Evolutionary conservation across 2,888 invertebrate genomes (phyloP).

Genomic region (Macrosoma leucophasiata): DNA sequence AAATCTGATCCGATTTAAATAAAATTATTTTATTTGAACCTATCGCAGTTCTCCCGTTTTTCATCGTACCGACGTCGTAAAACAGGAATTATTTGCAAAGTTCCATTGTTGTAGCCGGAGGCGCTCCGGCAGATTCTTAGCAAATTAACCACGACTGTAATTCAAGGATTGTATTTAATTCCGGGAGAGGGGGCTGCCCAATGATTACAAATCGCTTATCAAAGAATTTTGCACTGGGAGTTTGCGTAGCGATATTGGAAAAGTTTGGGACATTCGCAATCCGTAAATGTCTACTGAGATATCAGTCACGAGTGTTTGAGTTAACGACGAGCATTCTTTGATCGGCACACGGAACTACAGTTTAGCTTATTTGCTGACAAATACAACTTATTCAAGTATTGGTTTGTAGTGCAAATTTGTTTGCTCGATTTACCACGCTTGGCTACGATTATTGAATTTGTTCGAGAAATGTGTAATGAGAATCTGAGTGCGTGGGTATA

Average conservation of each 20-base stretch:
- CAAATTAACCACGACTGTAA: constrained; percentile 29
- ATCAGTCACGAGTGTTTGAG: too few species aligned
- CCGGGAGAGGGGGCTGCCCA: constrained; percentile 31
- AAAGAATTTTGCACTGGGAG: constrained; percentile 47
- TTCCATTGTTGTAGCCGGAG: constrained; percentile 11
- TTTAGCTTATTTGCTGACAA: too few species aligned
- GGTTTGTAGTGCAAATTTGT: too few species aligned
- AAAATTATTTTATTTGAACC: too few species aligned
- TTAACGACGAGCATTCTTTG: neutral
- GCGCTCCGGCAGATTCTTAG: constrained; percentile 24
- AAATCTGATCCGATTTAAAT: too few species aligned
- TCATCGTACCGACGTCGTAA: constrained; percentile 19
- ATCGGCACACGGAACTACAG: too few species aligned
- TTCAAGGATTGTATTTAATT: constrained; percentile 49
- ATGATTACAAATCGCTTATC: constrained; percentile 70
- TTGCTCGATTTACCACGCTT: too few species aligned
- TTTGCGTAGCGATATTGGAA: constrained; percentile 59
- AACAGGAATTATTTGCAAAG: constrained; percentile 24
- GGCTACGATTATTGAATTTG: too few species aligned
- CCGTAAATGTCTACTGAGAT: constrained; percentile 26
- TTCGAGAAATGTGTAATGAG: too few species aligned
- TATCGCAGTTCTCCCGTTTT: too few species aligned
- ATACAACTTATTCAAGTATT: too few species aligned
- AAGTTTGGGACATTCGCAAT: constrained; percentile 50
- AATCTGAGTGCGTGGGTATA: too few species aligned